These are phyloP conservation scores for Cataglyphis altisquamis DNA, from an alignment of 2,888 invertebrate species.

Conservation along the genomic window DNA sequence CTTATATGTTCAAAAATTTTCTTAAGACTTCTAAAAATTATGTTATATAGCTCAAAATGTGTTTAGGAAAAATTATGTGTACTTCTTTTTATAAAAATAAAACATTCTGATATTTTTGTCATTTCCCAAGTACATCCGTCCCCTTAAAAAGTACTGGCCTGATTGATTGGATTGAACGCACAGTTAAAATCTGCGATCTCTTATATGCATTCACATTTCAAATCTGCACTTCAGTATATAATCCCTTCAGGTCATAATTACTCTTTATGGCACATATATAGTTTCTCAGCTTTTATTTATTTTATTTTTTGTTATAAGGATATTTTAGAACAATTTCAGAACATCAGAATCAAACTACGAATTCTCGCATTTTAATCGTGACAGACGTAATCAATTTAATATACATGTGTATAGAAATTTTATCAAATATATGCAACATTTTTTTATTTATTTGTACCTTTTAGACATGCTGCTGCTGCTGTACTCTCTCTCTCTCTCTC, in stretches of 20 bases:
- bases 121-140: not conserved
- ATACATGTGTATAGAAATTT: not conserved
- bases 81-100: not conserved
- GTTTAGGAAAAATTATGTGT: not conserved
- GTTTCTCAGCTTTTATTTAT: slow-evolving; percentile 57
- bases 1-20: not conserved
- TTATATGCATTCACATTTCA: not conserved
- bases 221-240: not conserved
- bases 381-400: not conserved
- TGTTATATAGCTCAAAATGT: not conserved
- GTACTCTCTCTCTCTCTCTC: too few species aligned
- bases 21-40: not conserved
- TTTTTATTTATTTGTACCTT: not conserved
- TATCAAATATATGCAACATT: slow-evolving; percentile 9
- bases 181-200: not conserved
- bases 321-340: not conserved
- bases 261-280: slow-evolving; percentile 70
- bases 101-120: not conserved
- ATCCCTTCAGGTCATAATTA: slow-evolving; percentile 37
- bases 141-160: not conserved
- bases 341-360: not conserved
- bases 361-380: not conserved
- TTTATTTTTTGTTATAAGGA: not conserved
- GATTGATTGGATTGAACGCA: not conserved
- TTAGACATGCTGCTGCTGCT: not conserved